Conservation (phyloP, 2,797 vertebrate genomes). For the Apogon talboti region DNA sequence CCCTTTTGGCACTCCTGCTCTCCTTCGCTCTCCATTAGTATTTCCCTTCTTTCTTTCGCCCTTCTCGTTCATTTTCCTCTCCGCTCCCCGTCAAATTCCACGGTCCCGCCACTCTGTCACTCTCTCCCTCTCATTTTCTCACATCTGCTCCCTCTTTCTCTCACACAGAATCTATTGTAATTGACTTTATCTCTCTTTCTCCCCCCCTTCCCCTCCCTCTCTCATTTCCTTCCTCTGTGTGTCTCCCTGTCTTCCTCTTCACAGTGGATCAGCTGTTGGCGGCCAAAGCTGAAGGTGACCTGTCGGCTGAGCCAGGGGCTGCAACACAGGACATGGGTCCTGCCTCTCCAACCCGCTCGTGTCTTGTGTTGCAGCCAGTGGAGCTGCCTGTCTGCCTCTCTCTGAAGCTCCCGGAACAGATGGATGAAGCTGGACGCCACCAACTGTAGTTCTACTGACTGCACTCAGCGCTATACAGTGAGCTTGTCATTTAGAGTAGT, state of each 20-base stretch:
- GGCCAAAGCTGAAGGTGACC: conserved; percentile 76
- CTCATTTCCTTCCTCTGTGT: conserved; percentile 45
- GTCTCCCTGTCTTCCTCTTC: conserved; percentile 49
- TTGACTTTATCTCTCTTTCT: conserved; percentile 53
- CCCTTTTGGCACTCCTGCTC: conserved; percentile 40
- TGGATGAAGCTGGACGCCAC: conserved; percentile 11
- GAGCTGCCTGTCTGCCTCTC: conserved; percentile 74
- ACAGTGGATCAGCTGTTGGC: conserved; percentile 64
- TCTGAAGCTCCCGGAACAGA: conserved; percentile 40
- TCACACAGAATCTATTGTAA: conserved; percentile 68
- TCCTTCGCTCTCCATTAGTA: conserved; percentile 54
- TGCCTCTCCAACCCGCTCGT: conserved; percentile 92
- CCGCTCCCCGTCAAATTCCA: conserved; percentile 21
- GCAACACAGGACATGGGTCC: conserved; percentile 99
- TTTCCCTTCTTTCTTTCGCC: conserved; percentile 45
- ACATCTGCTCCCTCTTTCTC: conserved; percentile 28
- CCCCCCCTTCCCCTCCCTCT: not conserved
- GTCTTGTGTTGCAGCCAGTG: conserved; percentile 99
- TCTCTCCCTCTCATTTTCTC: conserved; percentile 42
- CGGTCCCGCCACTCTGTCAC: conserved; percentile 24
- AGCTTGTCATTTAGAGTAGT: conserved; percentile 8
- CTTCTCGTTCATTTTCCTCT: conserved; percentile 30
- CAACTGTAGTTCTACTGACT: conserved; percentile 20
- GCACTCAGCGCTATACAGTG: conserved; percentile 7
- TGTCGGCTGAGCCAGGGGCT: conserved; percentile 90